Percentiles rank a stretch among this genome's conserved stretches.
These are phyloP conservation scores for Drosophila rubida DNA, from an alignment of 2,888 invertebrate genomes.

Conservation along the genomic window DNA sequence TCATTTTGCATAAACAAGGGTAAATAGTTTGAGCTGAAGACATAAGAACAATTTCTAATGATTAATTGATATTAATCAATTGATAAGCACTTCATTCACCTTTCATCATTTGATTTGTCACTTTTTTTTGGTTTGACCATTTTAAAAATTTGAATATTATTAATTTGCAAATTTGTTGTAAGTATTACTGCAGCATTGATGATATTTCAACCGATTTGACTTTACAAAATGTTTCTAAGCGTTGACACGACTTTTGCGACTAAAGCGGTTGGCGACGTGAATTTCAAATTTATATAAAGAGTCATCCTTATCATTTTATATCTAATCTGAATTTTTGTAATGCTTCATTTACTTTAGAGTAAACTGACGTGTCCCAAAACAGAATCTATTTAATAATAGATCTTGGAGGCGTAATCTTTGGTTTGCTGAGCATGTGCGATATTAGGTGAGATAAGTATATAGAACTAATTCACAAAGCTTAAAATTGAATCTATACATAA, in stretches of 20 bases:
- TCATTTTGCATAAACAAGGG: neutral
- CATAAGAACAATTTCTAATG: neutral
- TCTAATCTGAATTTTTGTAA: conserved; percentile 22
- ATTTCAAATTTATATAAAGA: conserved; percentile 9
- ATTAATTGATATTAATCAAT: neutral
- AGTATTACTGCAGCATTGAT: neutral
- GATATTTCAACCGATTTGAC: too few species aligned
- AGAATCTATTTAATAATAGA: conserved; percentile 13
- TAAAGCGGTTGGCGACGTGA: neutral
- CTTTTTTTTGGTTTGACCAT: neutral
- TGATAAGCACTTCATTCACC: neutral
- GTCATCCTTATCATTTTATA: conserved; percentile 1
- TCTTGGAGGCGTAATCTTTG: conserved; percentile 8
- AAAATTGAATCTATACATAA: conserved; percentile 10
- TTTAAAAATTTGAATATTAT: neutral
- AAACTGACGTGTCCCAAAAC: conserved; percentile 14
- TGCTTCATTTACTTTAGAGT: conserved; percentile 6
- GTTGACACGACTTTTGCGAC: neutral
- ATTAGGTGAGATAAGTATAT: conserved; percentile 5
- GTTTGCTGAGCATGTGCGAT: neutral
- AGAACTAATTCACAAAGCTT: neutral
- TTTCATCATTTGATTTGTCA: neutral
- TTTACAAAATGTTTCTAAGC: neutral
- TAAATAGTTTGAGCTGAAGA: conserved; percentile 1
- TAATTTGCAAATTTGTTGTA: neutral